Evolutionary conservation across 2,797 vertebrate genomes (phyloP).

Genomic region (Acanthurus lineatus): DNA sequence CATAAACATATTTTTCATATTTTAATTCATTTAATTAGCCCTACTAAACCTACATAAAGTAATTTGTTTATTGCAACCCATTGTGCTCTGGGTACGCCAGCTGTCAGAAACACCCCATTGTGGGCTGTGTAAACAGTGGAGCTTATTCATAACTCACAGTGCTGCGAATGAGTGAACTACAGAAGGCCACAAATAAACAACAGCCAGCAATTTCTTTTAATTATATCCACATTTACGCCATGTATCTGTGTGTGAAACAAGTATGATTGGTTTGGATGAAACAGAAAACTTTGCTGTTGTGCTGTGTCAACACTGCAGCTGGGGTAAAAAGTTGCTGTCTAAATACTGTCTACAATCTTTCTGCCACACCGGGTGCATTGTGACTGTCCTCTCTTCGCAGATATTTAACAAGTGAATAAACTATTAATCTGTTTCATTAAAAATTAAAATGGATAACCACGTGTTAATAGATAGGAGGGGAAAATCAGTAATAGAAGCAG

Average conservation of each 20-base stretch:
- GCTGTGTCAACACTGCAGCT: conserved; percentile 1
- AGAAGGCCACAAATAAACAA: conserved; percentile 13
- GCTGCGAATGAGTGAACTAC: background rate
- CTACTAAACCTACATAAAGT: conserved; percentile 3
- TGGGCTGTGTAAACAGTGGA: conserved; percentile 2
- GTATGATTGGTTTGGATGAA: background rate
- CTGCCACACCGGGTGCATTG: background rate
- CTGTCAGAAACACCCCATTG: conserved; percentile 20
- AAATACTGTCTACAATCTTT: background rate
- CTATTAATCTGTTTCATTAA: background rate
- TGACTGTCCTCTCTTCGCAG: background rate
- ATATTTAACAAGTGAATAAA: background rate
- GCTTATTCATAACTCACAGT: conserved; percentile 8
- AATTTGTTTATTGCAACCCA: conserved; percentile 6
- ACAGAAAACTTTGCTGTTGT: background rate
- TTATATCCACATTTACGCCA: background rate
- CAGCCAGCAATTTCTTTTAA: conserved; percentile 1
- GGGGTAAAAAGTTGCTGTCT: background rate
- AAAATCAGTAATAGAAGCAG: background rate
- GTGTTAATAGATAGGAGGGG: too few relatives aligned
- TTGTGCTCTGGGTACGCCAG: conserved; percentile 7
- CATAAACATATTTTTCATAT: background rate
- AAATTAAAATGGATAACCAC: too few relatives aligned
- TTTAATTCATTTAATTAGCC: conserved; percentile 10
- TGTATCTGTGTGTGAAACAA: conserved; percentile 13